Evolutionary conservation across 2,113 vertebrate genomes (phyloP).

Genomic region (Dryoscopus gambensis): DNA sequence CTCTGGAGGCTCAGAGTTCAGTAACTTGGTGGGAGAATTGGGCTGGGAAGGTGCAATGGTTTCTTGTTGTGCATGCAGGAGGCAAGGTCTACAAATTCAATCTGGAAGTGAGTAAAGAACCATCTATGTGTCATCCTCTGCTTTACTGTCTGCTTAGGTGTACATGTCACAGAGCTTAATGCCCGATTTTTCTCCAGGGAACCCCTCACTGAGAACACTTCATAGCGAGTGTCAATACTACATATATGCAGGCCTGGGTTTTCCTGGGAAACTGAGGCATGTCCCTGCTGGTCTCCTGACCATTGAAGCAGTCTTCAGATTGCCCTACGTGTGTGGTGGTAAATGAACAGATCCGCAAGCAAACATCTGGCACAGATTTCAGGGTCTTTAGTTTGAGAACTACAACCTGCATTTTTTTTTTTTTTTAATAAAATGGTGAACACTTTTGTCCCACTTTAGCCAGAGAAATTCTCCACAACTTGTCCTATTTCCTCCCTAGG

Average conservation of each 20-base stretch:
- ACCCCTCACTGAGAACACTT: not conserved
- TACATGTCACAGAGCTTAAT: not conserved
- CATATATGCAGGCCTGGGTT: fast-evolving
- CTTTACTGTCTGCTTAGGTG: not conserved
- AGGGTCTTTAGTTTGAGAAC: not conserved
- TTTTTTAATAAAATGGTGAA: not conserved
- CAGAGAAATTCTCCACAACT: not conserved
- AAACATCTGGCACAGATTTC: not conserved
- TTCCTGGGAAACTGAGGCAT: not conserved
- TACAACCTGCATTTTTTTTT: not conserved
- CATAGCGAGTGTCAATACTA: fast-evolving
- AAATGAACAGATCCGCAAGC: not conserved
- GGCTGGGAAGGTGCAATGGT: not conserved
- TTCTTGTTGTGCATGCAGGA: not conserved
- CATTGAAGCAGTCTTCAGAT: not conserved
- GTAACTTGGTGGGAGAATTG: not conserved
- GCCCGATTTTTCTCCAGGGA: not conserved
- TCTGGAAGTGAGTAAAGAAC: not conserved
- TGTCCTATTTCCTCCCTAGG: not conserved
- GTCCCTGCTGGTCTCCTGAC: not conserved
- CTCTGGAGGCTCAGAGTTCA: not conserved
- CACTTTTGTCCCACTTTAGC: not conserved
- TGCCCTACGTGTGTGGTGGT: not conserved
- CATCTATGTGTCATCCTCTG: not conserved
- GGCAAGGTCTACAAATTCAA: not conserved